Evolutionary conservation across 2,797 vertebrate genomes (phyloP), one percentile per base, ranked within the genome.

Genomic region (Cossypha niveicapilla): DNA sequence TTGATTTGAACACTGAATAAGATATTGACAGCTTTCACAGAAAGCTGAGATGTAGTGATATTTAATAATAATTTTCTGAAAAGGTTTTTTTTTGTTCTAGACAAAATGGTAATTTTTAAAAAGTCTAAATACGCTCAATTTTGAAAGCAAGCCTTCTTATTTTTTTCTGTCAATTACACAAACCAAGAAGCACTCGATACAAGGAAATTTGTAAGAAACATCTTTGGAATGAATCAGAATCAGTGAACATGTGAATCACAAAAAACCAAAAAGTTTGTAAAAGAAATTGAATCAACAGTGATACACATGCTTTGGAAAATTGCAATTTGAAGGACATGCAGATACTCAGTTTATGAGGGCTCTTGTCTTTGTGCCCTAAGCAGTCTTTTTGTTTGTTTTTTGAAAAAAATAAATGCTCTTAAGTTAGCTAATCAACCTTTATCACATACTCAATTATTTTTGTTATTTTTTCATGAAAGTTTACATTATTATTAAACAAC

Each of bases 231-330:
- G 65, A 80, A 47, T 16, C 9, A 62, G 21, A 60, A 42, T 34
- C 34, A 1, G 0, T 50, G 6, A 28, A 54, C 6, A 65, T 1
- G 14, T 1, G 9, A 77, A 45, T 77, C 34, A 50, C 30, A 44
- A 72, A 65, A 77, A 74, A 17, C 15, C 4, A 44, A 67, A 42
- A 61, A 0, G 2, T 67, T 82, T 87, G 5, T 74, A 32, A 71
- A 57, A 85, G 8, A 62, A 82, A 62, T 60, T 10, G 5, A 57
- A 71, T 32, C 22, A 77, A n/a, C 3, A 34, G 24, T 45, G 16
- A 32, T 48, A 54, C 1, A 1, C 10, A 37, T 51, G 23, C 15
- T 93, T 72, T 34, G n/a, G 13, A 61, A 80, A 91, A 44, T 8
- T 86, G 19, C 25, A 16, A 50, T 74, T 86, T 76, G 60, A 88